phyloP scores from a whole-genome alignment of 2,113 vertebrate genomes.

The Anthoscopus minutus region DNA sequence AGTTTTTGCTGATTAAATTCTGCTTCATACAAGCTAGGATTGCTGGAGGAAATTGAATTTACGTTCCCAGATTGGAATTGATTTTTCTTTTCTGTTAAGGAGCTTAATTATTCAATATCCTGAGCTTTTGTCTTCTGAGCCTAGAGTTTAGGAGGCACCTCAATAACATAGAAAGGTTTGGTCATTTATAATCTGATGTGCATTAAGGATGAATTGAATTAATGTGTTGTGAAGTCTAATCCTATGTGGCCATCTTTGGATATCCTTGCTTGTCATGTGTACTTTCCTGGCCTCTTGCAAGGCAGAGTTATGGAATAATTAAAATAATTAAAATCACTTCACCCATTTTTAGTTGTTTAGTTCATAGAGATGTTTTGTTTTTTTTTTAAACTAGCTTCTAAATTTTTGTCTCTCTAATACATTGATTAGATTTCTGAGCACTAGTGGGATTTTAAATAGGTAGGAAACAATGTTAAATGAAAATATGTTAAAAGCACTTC shows the following conservation, averaged over 20 bases:
- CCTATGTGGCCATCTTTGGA: background rate
- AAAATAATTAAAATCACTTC: background rate
- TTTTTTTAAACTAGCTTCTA: background rate
- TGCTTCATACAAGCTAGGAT: background rate
- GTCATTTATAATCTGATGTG: background rate
- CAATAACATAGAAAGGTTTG: background rate
- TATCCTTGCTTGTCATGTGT: background rate
- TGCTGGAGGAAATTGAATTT: background rate
- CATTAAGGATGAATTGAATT: background rate
- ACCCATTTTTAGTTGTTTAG: background rate
- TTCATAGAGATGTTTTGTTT: background rate
- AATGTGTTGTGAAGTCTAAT: background rate
- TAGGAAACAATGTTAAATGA: background rate
- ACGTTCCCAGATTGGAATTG: background rate
- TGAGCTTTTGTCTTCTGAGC: background rate
- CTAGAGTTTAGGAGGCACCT: background rate
- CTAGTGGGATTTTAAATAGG: background rate
- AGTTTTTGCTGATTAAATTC: background rate
- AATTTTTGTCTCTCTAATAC: background rate
- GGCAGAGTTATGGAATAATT: background rate
- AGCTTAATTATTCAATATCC: slow-evolving; percentile 39
- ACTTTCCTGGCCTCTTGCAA: background rate
- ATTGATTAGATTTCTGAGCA: background rate
- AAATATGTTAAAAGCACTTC: background rate
- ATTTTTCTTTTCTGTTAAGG: slow-evolving; percentile 31